Base-by-base conservation (phyloP, 2,888 invertebrate species). In the Hoplodrina ambigua region DNA sequence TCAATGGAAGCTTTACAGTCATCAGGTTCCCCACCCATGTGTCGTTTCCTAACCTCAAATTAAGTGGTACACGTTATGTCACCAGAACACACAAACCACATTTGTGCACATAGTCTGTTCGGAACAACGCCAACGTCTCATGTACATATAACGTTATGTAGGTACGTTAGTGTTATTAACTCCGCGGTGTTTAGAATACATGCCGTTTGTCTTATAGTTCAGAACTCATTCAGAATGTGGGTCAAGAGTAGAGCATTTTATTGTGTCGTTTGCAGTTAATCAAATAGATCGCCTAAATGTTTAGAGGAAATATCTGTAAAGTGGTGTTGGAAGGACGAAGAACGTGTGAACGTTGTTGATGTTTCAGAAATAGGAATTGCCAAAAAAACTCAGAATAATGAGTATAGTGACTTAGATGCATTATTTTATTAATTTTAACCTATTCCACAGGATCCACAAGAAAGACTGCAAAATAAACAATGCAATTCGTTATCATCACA, bases 191-290 rank as follows among this genome's bases (percentile, higher is more conserved):
- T 64, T 44, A 55, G 33, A 52, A 57, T 57, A 33, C 17, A 33
- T 25, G 20, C 41, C 64, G 60, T 69, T 79, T 74, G 75, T 64
- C 64, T 64, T 64, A 61, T 55, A 77, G 80, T 74, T 69, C 69
- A 60, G 63, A 64, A 54, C 61, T 74, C 75, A 74, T 58, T 58
- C 44, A 49, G 19, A 58, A 77, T 80, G 6, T 77, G 37, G 69
- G 75, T 80, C 77, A 77, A 80, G 77, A 61, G 57, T 80, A 69
- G 50, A 68, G 11, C 60, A 73, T 78, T 73, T 78, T 56, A 57
- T 57, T 58, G 58, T 64, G 53, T 6, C 15, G 41, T 60, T 62
- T 52, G 49, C 11, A 33, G 55, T 64, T 55, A 64, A 68, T 52
- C 56, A 64, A 75, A 80, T 69, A 80, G n/a, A 80, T 75, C 62